Conservation (phyloP, 1,140 invertebrate species). For the Oncopeltus fasciatus region DNA sequence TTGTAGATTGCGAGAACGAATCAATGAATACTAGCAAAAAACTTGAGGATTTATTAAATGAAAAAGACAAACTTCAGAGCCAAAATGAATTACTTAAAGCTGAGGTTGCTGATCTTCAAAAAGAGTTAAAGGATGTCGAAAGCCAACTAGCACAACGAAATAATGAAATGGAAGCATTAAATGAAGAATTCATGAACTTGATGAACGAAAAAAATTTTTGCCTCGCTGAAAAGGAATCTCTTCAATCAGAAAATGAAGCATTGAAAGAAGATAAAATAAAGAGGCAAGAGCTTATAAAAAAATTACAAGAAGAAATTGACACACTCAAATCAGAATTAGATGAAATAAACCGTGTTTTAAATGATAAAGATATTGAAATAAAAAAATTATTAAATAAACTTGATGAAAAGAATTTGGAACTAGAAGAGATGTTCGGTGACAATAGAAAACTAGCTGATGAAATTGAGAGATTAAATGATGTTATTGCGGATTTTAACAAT, state of each 20-base stretch:
- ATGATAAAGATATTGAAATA: background rate
- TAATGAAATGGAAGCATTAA: conserved; percentile 1
- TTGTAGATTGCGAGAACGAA: background rate
- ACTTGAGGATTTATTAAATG: background rate
- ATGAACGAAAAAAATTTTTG: conserved; percentile 7
- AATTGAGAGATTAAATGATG: background rate
- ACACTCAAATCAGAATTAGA: background rate
- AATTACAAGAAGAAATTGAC: background rate
- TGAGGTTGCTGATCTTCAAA: background rate
- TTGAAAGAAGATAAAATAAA: background rate
- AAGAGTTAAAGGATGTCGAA: background rate
- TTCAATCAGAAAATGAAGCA: background rate
- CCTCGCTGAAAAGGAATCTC: too few species aligned
- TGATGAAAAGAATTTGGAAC: background rate
- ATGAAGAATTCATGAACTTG: background rate
- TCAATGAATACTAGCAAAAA: background rate
- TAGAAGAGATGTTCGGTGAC: background rate
- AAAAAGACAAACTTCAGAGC: conserved; percentile 1
- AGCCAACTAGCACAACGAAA: background rate
- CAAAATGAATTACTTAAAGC: background rate
- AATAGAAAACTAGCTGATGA: background rate
- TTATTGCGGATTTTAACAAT: background rate
- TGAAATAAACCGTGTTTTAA: conserved; percentile 4
- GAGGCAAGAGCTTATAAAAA: background rate
- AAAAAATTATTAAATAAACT: background rate